Conservation (phyloP, 2,888 invertebrate species). For the Xestia xanthographa region DNA sequence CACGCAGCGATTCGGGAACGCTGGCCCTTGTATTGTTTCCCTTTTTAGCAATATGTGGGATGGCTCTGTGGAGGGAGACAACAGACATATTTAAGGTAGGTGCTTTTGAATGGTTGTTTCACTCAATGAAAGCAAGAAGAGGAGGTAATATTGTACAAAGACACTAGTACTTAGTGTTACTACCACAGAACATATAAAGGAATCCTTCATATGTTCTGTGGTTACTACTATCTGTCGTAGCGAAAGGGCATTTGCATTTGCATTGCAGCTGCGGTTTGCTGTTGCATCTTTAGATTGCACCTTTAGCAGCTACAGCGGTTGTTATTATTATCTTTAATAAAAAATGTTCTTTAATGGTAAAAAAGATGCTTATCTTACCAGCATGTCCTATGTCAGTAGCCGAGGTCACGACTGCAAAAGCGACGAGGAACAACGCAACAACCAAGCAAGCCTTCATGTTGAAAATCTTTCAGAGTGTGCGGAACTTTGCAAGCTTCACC, state of each 20-base stretch:
- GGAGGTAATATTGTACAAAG: neutral
- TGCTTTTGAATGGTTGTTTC: neutral
- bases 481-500: slow-evolving; percentile 63
- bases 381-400: slow-evolving; percentile 42
- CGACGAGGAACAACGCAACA: slow-evolving; percentile 69
- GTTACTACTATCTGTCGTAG: neutral
- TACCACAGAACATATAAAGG: no score
- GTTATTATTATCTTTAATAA: no score
- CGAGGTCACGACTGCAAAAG: slow-evolving; percentile 57
- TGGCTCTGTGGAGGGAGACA: slow-evolving; percentile 56
- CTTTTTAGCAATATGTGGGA: slow-evolving; percentile 62
- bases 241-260: no score
- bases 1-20: slow-evolving; percentile 70
- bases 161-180: no score
- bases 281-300: neutral
- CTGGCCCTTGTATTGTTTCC: slow-evolving; percentile 71
- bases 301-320: neutral
- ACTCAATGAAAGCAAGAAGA: neutral
- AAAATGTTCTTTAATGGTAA: neutral
- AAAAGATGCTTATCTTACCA: slow-evolving; percentile 6
- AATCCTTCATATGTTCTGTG: no score
- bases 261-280: neutral
- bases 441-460: slow-evolving; percentile 76
- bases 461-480: slow-evolving; percentile 69
- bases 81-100: neutral